A percentile compares a stretch with the other conserved stretches of the same genome.
Evolutionary conservation across 2,113 vertebrate genomes (phyloP).

Genomic region (Periophthalmus modestus): DNA sequence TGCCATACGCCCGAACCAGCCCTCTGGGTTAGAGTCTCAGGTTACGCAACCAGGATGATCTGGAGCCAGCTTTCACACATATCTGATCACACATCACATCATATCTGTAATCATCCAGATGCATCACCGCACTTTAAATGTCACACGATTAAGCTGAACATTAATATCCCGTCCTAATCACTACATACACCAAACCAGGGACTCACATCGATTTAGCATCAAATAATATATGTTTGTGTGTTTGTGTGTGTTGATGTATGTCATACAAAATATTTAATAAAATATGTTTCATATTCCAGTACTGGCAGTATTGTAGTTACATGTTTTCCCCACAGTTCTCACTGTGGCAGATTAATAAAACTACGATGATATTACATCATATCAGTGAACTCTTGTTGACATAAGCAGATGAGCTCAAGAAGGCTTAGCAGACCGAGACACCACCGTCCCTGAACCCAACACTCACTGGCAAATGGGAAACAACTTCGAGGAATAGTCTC

Average conservation of each 20-base stretch:
- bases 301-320: background rate
- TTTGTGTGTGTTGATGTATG: background rate
- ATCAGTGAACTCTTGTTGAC: conserved; percentile 3
- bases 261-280: background rate
- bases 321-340: background rate
- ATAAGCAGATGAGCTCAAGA: conserved; percentile 7
- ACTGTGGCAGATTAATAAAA: background rate
- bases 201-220: background rate
- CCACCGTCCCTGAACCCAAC: background rate
- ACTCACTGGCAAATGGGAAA: background rate
- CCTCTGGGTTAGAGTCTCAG: conserved; percentile 30
- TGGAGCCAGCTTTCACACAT: conserved; percentile 51
- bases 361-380: conserved; percentile 5
- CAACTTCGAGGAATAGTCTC: conserved; percentile 4
- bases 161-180: conserved; percentile 4
- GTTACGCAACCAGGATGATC: conserved; percentile 65
- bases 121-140: conserved; percentile 28
- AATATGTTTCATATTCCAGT: too few relatives aligned
- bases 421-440: background rate
- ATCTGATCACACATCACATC: conserved; percentile 28
- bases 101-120: conserved; percentile 38
- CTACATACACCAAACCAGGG: conserved; percentile 2
- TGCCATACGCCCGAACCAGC: conserved; percentile 26
- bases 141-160: conserved; percentile 23
- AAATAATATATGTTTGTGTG: background rate